phyloP scores from a whole-genome alignment of 2,888 invertebrate species.

The Apamea monoglypha region DNA sequence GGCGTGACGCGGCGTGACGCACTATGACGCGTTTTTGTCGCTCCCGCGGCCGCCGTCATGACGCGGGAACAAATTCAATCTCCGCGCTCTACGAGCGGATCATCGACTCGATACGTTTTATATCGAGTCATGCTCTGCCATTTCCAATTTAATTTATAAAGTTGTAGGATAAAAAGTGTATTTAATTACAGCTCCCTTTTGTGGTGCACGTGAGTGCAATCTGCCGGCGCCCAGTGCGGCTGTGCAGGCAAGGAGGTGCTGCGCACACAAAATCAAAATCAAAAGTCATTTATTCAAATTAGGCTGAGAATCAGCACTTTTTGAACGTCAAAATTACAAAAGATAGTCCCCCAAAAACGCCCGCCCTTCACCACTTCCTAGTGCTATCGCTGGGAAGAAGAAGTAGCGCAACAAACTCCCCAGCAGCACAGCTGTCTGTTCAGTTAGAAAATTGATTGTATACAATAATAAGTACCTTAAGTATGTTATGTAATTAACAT shows the following conservation, averaged over 20 bases:
- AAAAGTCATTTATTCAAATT: too few species aligned
- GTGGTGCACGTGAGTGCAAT: constrained; percentile 50
- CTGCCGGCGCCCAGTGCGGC: background rate
- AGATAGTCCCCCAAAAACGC: too few species aligned
- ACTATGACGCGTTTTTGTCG: constrained; percentile 57
- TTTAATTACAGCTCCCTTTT: constrained; percentile 71
- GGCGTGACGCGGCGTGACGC: constrained; percentile 30
- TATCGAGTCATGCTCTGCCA: constrained; percentile 71
- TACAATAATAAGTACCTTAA: too few species aligned
- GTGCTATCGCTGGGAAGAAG: too few species aligned
- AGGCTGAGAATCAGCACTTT: too few species aligned
- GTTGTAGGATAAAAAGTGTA: constrained; percentile 72
- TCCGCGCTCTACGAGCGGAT: constrained; percentile 69
- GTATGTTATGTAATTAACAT: too few species aligned
- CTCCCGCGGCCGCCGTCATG: constrained; percentile 36
- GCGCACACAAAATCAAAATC: too few species aligned
- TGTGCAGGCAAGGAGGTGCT: background rate
- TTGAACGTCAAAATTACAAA: too few species aligned
- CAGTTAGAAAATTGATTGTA: too few species aligned
- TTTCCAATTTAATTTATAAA: constrained; percentile 75
- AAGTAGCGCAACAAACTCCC: too few species aligned
- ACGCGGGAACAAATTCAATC: constrained; percentile 72
- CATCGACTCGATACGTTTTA: constrained; percentile 61
- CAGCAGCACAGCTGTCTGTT: too few species aligned
- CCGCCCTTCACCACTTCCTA: too few species aligned